Evolutionary conservation across 2,888 invertebrate genomes (phyloP).

Genomic region (Liopterus haemorrhoidalis): DNA sequence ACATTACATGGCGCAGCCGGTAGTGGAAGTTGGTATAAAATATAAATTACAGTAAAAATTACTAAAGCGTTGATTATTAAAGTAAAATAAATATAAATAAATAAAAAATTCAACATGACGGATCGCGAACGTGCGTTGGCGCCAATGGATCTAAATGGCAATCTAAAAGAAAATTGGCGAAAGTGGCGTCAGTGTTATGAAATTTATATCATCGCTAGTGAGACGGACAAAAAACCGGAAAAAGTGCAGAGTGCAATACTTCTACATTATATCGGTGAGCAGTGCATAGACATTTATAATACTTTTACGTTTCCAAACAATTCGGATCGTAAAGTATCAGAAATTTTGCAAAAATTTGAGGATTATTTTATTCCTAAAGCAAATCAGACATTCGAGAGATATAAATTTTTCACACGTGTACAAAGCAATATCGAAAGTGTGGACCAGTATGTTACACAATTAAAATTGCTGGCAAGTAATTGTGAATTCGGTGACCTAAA

Average conservation of each 20-base stretch:
- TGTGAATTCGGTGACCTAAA: constrained; percentile 22
- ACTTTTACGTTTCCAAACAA: constrained; percentile 18
- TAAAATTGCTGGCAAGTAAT: constrained; percentile 22
- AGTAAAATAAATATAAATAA: too few relatives aligned
- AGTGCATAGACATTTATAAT: constrained; percentile 19
- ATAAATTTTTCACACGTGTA: constrained; percentile 22
- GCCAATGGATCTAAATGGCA: constrained; percentile 17
- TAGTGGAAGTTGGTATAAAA: too few relatives aligned
- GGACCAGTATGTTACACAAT: constrained; percentile 24
- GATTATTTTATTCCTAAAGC: constrained; percentile 21
- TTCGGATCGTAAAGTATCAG: constrained; percentile 8
- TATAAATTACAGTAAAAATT: too few relatives aligned
- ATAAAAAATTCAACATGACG: too few relatives aligned
- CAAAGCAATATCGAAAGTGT: constrained; percentile 20
- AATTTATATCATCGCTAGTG: constrained; percentile 18
- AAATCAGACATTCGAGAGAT: constrained; percentile 20
- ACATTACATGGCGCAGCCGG: too few relatives aligned
- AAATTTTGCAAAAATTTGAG: constrained; percentile 20
- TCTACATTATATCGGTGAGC: constrained; percentile 24
- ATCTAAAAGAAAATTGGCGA: constrained; percentile 22
- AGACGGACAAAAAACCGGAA: constrained; percentile 17
- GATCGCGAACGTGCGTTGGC: too few relatives aligned
- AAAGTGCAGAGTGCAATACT: constrained; percentile 19
- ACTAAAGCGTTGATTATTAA: too few relatives aligned
- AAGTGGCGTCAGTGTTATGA: constrained; percentile 18